These are phyloP conservation scores for Meiosimyza decipiens DNA, from an alignment of 2,888 invertebrate species.

Conservation along the genomic window DNA sequence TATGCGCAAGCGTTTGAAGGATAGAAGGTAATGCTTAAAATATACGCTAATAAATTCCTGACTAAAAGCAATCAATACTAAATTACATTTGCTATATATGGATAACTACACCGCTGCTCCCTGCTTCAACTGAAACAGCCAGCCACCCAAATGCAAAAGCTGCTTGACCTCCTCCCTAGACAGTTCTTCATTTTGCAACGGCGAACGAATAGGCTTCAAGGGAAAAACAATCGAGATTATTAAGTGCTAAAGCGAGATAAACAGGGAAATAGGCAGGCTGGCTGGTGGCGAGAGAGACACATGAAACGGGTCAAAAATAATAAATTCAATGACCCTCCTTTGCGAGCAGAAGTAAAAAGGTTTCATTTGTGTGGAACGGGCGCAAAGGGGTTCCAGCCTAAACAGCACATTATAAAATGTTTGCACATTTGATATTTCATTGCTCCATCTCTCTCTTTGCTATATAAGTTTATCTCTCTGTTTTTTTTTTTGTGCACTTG, in stretches of 20 bases:
- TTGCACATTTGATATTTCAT: constrained; percentile 11
- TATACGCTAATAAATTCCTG: not conserved
- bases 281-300: not conserved
- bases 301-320: not conserved
- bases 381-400: not conserved
- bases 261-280: not conserved
- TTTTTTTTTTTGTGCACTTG: not conserved
- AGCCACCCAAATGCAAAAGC: not conserved
- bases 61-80: constrained; percentile 22
- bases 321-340: constrained; percentile 2
- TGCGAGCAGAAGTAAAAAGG: not conserved
- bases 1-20: no score
- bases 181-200: not conserved
- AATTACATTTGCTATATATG: not conserved
- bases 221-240: constrained; percentile 4
- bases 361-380: not conserved
- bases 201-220: no score
- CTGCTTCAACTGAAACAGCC: no score
- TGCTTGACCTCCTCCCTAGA: not conserved
- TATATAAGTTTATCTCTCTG: not conserved
- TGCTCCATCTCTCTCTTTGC: no score
- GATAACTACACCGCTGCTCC: no score
- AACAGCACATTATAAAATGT: not conserved
- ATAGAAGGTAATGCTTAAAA: not conserved
- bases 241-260: constrained; percentile 27